phyloP scores from a whole-genome alignment of 2,113 vertebrate species.

The Phyllopteryx taeniolatus region DNA sequence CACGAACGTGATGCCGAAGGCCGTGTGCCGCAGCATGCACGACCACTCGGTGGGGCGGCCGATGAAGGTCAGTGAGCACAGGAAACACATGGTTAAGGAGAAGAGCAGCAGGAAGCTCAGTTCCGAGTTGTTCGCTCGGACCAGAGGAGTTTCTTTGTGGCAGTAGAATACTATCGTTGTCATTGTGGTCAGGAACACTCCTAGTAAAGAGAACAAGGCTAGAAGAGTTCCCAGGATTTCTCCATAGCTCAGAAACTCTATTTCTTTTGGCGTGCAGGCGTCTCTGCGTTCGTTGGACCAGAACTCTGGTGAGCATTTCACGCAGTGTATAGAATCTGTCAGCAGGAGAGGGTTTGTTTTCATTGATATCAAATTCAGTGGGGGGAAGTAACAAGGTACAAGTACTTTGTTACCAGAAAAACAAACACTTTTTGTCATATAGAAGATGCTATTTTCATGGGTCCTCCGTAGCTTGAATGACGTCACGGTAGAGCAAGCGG shows the following conservation, averaged over 20 bases:
- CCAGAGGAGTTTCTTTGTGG: constrained; percentile 72
- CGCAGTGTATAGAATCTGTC: constrained; percentile 70
- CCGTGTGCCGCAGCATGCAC: constrained; percentile 74
- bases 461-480: too few species aligned
- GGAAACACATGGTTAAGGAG: constrained; percentile 71
- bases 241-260: constrained; percentile 65
- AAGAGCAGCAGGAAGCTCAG: constrained; percentile 76
- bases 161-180: constrained; percentile 63
- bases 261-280: constrained; percentile 65
- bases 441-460: too few species aligned
- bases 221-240: constrained; percentile 66
- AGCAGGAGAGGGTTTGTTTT: neutral
- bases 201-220: constrained; percentile 59
- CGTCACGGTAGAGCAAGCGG: too few species aligned
- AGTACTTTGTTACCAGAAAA: too few species aligned
- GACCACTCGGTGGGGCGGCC: constrained; percentile 68
- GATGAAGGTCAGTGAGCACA: constrained; percentile 73
- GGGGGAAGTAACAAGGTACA: too few species aligned
- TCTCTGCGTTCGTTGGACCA: constrained; percentile 72
- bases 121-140: constrained; percentile 73
- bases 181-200: constrained; percentile 66
- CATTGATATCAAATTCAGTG: neutral
- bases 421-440: too few species aligned
- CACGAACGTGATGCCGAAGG: constrained; percentile 73
- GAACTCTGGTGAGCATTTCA: constrained; percentile 58